These are phyloP conservation scores for Cyprinodon tularosa DNA, from an alignment of 2,113 vertebrate genomes.

Conservation along the genomic window DNA sequence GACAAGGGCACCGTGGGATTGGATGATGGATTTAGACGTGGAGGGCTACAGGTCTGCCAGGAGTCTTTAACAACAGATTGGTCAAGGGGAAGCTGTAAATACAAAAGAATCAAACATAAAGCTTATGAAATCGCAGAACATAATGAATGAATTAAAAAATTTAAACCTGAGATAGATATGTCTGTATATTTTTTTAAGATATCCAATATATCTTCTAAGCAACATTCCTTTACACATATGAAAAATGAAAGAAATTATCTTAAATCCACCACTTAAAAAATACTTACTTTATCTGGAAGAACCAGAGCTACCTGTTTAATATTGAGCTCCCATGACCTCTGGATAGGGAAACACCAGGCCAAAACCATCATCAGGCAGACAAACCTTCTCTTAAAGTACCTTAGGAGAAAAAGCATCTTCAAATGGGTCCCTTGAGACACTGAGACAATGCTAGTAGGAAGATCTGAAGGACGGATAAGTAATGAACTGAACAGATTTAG, in stretches of 20 bases:
- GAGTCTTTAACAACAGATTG: constrained; percentile 3
- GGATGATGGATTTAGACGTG: constrained; percentile 56
- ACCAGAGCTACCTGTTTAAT: background rate
- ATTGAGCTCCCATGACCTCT: too few relatives aligned
- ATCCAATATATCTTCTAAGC: background rate
- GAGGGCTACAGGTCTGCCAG: constrained; percentile 33
- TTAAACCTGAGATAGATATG: background rate
- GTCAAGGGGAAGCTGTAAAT: constrained; percentile 1
- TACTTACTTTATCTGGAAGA: background rate
- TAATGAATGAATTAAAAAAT: background rate
- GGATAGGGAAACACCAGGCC: too few relatives aligned
- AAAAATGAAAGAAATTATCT: background rate
- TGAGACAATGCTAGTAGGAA: too few relatives aligned
- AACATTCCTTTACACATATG: background rate
- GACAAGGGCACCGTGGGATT: constrained; percentile 56
- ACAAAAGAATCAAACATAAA: background rate
- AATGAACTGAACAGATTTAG: too few relatives aligned
- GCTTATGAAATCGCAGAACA: background rate
- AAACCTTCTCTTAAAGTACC: too few relatives aligned
- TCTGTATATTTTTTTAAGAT: background rate
- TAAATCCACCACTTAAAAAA: background rate
- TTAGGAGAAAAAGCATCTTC: too few relatives aligned
- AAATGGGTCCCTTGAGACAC: too few relatives aligned
- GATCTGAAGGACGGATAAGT: too few relatives aligned
- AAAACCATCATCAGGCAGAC: too few relatives aligned